Conservation (phyloP, 2,888 invertebrate species). For the Serripes groenlandicus region DNA sequence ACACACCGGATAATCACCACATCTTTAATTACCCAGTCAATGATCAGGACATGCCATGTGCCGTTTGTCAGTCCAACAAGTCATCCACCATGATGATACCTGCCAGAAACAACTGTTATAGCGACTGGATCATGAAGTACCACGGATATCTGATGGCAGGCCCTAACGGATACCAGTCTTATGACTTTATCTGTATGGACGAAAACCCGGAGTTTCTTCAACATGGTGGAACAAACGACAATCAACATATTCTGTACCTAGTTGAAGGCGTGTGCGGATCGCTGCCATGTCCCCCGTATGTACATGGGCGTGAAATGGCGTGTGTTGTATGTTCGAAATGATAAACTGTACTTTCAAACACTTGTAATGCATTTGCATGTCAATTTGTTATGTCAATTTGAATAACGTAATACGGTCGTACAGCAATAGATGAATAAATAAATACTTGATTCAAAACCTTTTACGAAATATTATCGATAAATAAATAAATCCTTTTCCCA, state of each 20-base stretch:
- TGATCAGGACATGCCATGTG: slow-evolving; percentile 36
- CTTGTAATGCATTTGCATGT: too few relatives aligned
- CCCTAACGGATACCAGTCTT: slow-evolving; percentile 7
- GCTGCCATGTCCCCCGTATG: slow-evolving; percentile 15
- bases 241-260: slow-evolving; percentile 23
- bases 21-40: slow-evolving; percentile 3
- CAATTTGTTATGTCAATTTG: too few relatives aligned
- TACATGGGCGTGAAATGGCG: slow-evolving; percentile 31
- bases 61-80: slow-evolving; percentile 20
- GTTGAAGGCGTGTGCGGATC: slow-evolving; percentile 36
- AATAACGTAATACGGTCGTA: too few relatives aligned
- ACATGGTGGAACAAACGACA: slow-evolving; percentile 6
- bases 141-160: slow-evolving; percentile 8
- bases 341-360: too few relatives aligned
- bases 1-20: slow-evolving; percentile 3
- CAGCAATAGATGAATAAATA: too few relatives aligned
- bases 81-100: slow-evolving; percentile 33
- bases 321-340: slow-evolving; percentile 52
- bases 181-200: slow-evolving; percentile 39
- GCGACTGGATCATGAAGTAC: slow-evolving; percentile 45
- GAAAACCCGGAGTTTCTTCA: slow-evolving; percentile 6
- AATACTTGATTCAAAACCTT: too few relatives aligned
- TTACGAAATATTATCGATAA: too few relatives aligned
- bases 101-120: slow-evolving; percentile 15
- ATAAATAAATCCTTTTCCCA: too few relatives aligned